Base-by-base conservation (phyloP, 64 coral and sea anemone genomes). In the Actinia equina region DNA sequence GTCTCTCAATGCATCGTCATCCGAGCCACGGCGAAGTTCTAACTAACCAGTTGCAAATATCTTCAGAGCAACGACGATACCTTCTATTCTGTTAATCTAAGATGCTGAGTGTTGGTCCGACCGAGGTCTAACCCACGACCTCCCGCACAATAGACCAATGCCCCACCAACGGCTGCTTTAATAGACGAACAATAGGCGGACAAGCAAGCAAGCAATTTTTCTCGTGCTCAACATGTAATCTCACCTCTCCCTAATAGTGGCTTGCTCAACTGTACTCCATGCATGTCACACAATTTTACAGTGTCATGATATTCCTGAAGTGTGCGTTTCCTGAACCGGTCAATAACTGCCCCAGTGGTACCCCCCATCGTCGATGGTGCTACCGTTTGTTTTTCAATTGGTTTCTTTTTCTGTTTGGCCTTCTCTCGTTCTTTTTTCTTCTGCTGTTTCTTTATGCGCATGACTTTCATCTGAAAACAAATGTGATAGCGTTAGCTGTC, bases 401-500 rank as follows among this genome's bases (percentile, higher is more conserved):
- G 59, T 84, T 56, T 93, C 55, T 83, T 93, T 64, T 93, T 95
- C 44, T 95, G 88, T 52, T 89, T 89, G 44, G 88, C 91, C 84
- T 99, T 99, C 7, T 95, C 97, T 88, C 92, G 93, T 51, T 96
- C 91, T 90, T 96, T 96, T 41, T 91, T 86, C 77, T 93, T 99
- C 78, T 99, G 91, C 16, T 99, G 97, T 87, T 94, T 95, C 57
- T 93, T 93, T 26, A 84, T 86, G 7, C 97, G 90, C 67, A 89
- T 93, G 77, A 93, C 86, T 51, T 93, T 96, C 80, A 96, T 88
- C 94, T 96, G 13, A 57, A 57, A 57, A 57, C 11, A 57, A 57
- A 57, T 57, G 55, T 57, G 7, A 8, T 6, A 49, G 46, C 46
- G 4, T 49, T 49, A 49, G 46, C 46, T 37, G 1, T 49, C 46